Evolutionary conservation across 2,797 vertebrate species (phyloP).

Genomic region (Discoglossus pictus): DNA sequence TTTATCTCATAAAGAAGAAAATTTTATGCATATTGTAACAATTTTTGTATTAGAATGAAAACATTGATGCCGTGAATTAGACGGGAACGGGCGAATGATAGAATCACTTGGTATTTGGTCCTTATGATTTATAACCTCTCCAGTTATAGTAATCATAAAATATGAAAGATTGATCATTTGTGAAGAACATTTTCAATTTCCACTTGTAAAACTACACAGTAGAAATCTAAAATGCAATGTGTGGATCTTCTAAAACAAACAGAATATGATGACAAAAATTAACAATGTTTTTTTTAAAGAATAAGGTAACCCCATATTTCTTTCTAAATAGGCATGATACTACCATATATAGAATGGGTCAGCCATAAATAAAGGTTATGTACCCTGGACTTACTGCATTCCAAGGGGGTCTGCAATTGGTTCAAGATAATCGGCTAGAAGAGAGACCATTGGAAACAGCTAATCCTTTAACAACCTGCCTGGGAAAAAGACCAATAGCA

Average conservation of each 20-base stretch:
- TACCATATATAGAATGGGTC: no score
- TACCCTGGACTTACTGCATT: no score
- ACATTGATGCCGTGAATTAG: conserved; percentile 38
- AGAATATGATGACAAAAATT: background rate
- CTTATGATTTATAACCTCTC: conserved; percentile 33
- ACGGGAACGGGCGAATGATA: conserved; percentile 20
- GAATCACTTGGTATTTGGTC: conserved; percentile 33
- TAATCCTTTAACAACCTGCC: no score
- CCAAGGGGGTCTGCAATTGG: no score
- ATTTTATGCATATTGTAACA: conserved; percentile 22
- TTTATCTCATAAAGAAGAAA: conserved; percentile 20
- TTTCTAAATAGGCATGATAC: no score
- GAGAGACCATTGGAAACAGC: no score
- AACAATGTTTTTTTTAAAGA: no score
- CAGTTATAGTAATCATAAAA: conserved; percentile 37
- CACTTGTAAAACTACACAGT: conserved; percentile 9
- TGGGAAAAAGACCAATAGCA: no score
- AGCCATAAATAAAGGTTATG: no score
- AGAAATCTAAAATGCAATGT: conserved; percentile 7
- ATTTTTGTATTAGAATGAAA: conserved; percentile 20
- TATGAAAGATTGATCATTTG: conserved; percentile 32
- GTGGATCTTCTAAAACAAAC: background rate
- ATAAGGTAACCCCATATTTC: no score
- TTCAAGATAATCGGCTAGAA: no score
- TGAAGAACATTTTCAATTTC: conserved; percentile 20